Conservation (phyloP, 2,888 invertebrate species). For the Artemia sp. region DNA sequence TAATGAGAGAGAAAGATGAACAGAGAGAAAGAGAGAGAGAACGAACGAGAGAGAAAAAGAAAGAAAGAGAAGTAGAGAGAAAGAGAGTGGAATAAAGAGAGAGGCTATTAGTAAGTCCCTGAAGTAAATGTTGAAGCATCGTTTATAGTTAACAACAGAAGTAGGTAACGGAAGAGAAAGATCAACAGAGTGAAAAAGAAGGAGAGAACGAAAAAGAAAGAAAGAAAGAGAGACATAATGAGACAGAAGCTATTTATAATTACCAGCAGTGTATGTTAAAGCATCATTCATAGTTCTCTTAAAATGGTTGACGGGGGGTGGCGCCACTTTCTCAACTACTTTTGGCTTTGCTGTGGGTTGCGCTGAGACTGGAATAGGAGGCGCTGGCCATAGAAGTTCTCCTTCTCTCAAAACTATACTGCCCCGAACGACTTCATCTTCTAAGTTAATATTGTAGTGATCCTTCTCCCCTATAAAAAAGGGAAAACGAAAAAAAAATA, state of each 20-base stretch:
- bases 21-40: too few species aligned
- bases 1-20: too few species aligned
- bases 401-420: conserved; percentile 59
- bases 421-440: conserved; percentile 71
- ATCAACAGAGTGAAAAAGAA: too few species aligned
- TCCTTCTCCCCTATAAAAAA: conserved; percentile 47
- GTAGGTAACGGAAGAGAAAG: too few species aligned
- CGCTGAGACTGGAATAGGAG: conserved; percentile 42
- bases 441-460: conserved; percentile 57
- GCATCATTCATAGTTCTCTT: conserved; percentile 49
- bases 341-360: conserved; percentile 35
- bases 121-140: too few species aligned
- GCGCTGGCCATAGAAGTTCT: conserved; percentile 59
- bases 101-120: too few species aligned
- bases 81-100: too few species aligned
- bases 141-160: too few species aligned
- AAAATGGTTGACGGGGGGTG: conserved; percentile 45
- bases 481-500: neutral
- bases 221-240: too few species aligned
- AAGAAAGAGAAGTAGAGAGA: too few species aligned
- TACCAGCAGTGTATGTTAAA: conserved; percentile 49
- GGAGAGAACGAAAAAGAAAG: too few species aligned
- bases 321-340: conserved; percentile 31
- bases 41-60: too few species aligned
- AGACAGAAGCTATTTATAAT: neutral